phyloP scores from a whole-genome alignment of 92 coral and sea anemone genomes.

The Zoanthus sociatus region DNA sequence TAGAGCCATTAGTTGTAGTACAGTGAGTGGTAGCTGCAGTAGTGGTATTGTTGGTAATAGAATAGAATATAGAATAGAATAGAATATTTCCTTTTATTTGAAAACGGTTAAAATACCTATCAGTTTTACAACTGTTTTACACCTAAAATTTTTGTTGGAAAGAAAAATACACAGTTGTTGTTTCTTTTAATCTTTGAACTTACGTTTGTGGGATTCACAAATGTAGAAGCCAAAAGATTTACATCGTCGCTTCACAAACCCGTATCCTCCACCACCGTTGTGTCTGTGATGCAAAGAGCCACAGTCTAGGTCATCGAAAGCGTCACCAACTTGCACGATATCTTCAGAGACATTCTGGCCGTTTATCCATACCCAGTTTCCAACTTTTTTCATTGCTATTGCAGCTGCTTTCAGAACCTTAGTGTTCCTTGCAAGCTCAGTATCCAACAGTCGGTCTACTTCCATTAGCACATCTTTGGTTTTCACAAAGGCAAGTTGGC shows the following conservation, averaged over 20 bases:
- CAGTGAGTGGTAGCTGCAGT: too few species aligned
- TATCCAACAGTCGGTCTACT: constrained; percentile 41
- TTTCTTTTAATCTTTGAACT: not conserved
- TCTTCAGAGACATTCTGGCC: constrained; percentile 25
- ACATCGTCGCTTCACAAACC: not conserved
- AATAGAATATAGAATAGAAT: too few species aligned
- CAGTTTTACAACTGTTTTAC: too few species aligned
- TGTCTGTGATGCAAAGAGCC: constrained; percentile 25
- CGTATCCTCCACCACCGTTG: not conserved
- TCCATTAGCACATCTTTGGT: constrained; percentile 41
- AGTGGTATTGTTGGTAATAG: too few species aligned
- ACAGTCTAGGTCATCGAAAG: constrained; percentile 23
- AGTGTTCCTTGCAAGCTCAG: not conserved
- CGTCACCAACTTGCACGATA: not conserved
- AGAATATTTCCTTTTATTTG: too few species aligned
- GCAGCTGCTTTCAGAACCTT: constrained; percentile 5
- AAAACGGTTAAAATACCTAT: too few species aligned
- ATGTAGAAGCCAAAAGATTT: not conserved
- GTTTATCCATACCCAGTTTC: constrained; percentile 47
- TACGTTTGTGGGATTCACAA: constrained; percentile 23
- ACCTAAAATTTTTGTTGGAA: not conserved
- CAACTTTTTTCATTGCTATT: constrained; percentile 57
- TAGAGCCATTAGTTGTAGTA: too few species aligned
- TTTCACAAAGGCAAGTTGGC: constrained; percentile 65
- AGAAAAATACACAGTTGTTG: not conserved